Conservation (phyloP, 2,797 vertebrate species). For the Toxotes lorentzi region DNA sequence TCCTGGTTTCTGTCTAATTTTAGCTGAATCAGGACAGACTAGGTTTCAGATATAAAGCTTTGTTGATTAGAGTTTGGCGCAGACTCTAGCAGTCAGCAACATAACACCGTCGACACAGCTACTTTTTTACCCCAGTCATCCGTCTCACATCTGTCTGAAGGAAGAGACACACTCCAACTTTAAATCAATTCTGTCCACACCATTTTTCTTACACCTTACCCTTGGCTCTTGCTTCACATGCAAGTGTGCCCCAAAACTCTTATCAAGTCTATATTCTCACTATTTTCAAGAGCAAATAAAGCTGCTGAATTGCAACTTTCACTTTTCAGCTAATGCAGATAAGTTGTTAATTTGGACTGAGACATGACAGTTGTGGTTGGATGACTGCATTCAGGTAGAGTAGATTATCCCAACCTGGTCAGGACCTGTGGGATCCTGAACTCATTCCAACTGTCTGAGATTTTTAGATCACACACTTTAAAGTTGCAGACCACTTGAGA, state of each 20-base stretch:
- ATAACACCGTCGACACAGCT: constrained; percentile 41
- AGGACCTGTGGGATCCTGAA: background rate
- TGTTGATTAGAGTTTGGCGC: constrained; percentile 55
- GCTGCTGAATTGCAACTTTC: background rate
- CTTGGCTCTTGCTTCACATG: background rate
- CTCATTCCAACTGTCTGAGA: background rate
- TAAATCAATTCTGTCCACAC: background rate
- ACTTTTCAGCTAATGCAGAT: background rate
- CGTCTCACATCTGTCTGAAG: constrained; percentile 32
- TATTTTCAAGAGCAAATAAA: background rate
- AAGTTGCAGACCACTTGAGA: background rate
- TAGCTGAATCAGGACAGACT: constrained; percentile 44
- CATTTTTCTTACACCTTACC: background rate
- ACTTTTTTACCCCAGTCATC: constrained; percentile 37
- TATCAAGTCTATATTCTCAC: background rate
- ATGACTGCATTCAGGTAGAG: background rate
- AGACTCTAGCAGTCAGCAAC: constrained; percentile 32
- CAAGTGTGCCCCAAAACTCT: background rate
- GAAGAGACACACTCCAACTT: constrained; percentile 15
- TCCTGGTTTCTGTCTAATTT: constrained; percentile 52
- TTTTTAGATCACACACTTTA: background rate
- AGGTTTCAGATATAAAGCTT: constrained; percentile 54
- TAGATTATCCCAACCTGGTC: no score
- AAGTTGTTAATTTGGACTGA: background rate
- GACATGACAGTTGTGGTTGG: constrained; percentile 2